Percentiles rank a stretch among this genome's conserved stretches.
Conservation (phyloP, 2,113 vertebrate species). For the Heloderma charlesbogerti region DNA sequence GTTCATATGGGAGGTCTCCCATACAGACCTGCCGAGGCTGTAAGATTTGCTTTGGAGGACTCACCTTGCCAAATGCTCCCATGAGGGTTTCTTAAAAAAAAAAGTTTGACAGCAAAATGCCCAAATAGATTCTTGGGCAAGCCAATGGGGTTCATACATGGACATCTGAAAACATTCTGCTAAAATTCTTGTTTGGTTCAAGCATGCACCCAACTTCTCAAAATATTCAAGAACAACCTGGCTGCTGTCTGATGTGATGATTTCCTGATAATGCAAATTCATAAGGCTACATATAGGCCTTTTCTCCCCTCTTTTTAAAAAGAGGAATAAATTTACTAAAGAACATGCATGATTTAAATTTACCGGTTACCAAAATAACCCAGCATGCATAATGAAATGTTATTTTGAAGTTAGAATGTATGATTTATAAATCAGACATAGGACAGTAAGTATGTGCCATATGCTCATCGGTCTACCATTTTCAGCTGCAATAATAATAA, state of each 20-base stretch:
- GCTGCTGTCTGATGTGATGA: neutral
- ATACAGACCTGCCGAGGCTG: no score
- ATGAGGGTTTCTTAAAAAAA: neutral
- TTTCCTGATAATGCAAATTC: neutral
- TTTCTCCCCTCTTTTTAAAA: neutral
- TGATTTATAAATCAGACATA: neutral
- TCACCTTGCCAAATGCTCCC: neutral
- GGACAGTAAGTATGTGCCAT: neutral
- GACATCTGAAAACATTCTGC: neutral
- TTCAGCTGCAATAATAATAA: no score
- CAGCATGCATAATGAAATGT: constrained; percentile 2
- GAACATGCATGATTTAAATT: neutral
- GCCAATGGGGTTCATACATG: neutral
- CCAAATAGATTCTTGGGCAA: neutral
- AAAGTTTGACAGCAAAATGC: neutral
- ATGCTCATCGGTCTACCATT: no score
- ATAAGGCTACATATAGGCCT: neutral
- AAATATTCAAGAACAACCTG: neutral
- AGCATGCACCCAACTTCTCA: neutral
- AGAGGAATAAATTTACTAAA: neutral
- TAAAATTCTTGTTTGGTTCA: no score
- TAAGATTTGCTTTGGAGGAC: neutral
- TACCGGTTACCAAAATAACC: neutral
- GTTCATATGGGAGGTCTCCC: no score
- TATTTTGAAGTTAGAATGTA: neutral